Evolutionary conservation across 2,797 vertebrate genomes (phyloP).

Genomic region (Anguilla megastoma): DNA sequence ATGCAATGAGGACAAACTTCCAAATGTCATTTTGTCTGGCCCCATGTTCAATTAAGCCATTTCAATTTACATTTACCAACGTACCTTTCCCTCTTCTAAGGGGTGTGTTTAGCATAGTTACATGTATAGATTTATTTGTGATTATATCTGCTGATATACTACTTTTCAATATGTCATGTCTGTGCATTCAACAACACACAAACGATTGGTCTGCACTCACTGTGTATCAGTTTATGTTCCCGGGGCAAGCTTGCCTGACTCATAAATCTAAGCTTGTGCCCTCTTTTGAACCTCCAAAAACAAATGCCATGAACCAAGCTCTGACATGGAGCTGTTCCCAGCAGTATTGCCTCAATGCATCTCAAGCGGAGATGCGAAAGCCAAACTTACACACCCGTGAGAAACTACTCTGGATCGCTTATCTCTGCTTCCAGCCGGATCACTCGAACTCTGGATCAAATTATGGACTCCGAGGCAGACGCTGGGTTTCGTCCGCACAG

Average conservation of each 20-base stretch:
- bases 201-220: background rate
- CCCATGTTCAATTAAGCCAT: background rate
- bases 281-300: slow-evolving; percentile 12
- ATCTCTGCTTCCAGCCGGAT: slow-evolving; percentile 25
- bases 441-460: slow-evolving; percentile 26
- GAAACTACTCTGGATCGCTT: slow-evolving; percentile 12
- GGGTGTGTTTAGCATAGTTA: background rate
- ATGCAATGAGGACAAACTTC: background rate
- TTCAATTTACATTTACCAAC: background rate
- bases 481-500: slow-evolving; percentile 14
- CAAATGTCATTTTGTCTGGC: background rate
- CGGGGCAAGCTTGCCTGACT: background rate
- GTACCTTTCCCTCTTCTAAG: background rate
- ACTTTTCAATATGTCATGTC: background rate
- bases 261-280: background rate
- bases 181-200: background rate
- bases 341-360: slow-evolving; percentile 6
- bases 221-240: background rate
- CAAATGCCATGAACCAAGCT: background rate
- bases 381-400: background rate
- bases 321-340: slow-evolving; percentile 7
- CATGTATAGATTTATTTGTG: background rate
- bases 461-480: slow-evolving; percentile 17
- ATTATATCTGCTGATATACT: background rate
- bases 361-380: background rate